Evolutionary conservation across 1,140 invertebrate genomes (phyloP).

Genomic region (Neodiprion fabricii): DNA sequence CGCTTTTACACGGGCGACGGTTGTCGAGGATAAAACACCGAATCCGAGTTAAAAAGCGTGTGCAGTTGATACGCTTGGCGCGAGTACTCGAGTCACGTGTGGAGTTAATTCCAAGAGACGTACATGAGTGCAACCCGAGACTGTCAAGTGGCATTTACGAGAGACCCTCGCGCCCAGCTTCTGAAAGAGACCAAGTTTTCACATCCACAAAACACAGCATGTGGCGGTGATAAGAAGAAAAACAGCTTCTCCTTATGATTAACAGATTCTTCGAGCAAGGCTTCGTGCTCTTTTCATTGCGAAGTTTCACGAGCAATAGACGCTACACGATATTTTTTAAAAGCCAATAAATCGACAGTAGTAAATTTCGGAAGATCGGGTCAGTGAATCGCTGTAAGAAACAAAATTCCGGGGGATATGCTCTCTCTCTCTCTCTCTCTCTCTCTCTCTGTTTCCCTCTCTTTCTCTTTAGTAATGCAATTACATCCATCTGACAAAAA

Average conservation of each 20-base stretch:
- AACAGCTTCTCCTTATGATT: not conserved
- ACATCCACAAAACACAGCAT: not conserved
- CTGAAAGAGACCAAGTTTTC: not conserved
- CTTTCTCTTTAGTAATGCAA: constrained; percentile 3
- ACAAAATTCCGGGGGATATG: too few relatives aligned
- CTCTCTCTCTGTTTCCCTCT: not conserved
- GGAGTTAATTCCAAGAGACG: not conserved
- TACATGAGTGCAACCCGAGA: not conserved
- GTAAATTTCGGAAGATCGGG: not conserved
- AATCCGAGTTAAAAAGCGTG: not conserved
- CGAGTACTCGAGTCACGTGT: not conserved
- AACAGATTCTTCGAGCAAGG: not conserved
- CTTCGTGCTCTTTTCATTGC: not conserved
- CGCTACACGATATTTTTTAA: not conserved
- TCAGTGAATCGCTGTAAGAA: not conserved
- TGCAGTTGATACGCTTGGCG: not conserved
- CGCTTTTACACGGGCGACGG: not conserved
- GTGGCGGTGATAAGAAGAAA: not conserved
- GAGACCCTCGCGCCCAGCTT: not conserved
- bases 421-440: constrained; percentile 14
- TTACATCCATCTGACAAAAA: too few relatives aligned
- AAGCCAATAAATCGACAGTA: not conserved
- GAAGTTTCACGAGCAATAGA: not conserved
- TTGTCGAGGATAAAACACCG: not conserved
- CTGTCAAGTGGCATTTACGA: constrained; percentile 2